A percentile compares a stretch with the other conserved stretches of the same genome.
Evolutionary conservation across 1,140 invertebrate species (phyloP).

Genomic region (Archivesica marissinica): DNA sequence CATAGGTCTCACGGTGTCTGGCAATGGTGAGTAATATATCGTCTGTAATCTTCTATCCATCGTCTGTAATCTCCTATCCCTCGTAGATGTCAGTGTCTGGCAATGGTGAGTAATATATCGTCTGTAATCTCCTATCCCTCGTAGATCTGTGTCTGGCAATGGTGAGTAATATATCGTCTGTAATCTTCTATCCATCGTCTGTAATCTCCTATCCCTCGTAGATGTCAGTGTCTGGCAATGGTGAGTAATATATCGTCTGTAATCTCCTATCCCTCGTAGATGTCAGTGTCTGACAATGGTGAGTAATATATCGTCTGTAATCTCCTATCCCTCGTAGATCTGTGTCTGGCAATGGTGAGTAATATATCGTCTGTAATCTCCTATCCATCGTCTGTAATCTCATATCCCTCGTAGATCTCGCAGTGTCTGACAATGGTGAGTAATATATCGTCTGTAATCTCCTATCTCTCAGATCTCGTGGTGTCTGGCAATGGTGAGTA

Average conservation of each 20-base stretch:
- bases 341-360: no score
- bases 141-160: conserved; percentile 54
- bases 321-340: neutral
- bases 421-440: no score
- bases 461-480: no score
- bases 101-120: no score
- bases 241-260: no score
- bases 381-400: neutral
- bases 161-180: conserved; percentile 15
- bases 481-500: no score
- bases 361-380: conserved; percentile 22
- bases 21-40: conserved; percentile 39
- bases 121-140: conserved; percentile 30
- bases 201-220: neutral
- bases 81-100: no score
- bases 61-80: neutral
- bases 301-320: neutral
- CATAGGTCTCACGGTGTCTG: conserved; percentile 49
- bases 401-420: no score
- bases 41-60: neutral
- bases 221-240: no score
- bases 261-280: conserved; percentile 41
- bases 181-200: neutral
- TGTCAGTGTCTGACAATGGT: conserved; percentile 57
- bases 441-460: no score